Evolutionary conservation across 2,888 invertebrate genomes (phyloP), one percentile per base, ranked within the genome.

Genomic region (Caradrina clavipalpis): DNA sequence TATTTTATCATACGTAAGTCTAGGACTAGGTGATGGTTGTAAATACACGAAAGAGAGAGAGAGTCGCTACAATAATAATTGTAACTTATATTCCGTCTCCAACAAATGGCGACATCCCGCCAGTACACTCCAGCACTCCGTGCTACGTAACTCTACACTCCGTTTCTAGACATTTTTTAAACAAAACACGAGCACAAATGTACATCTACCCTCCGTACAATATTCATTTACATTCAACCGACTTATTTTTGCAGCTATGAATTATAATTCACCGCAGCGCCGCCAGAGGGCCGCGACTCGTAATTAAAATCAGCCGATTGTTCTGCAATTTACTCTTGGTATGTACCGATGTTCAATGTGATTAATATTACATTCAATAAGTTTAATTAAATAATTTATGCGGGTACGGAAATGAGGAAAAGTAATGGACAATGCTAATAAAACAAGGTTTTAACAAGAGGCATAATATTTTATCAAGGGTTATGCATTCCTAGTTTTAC

Each of bases 221-320:
- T 73, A 75, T 81, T 80, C 61, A 79, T 82, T 77, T 69, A 70
- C 73, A 82, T 82, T 79, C 80, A 26, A 70, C 59, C 64, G 69
- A 73, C 78, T 82, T 85, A 84, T 83, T 79, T 82, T 76, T 73
- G 71, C 77, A 60, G 84, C 78, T 69, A 89, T 87, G 84, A 88
- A 88, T 88, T 88, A 85, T 88, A 86, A 88, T 87, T 82, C 78
- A 56, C 69, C 62, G 67, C 72, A 73, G 66, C 65, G 53, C 59
- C 63, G 17, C 61, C 39, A 63, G 70, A 80, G 83, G 81, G 81
- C 76, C 42, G 78, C 56, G 69, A 62, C 79, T 68, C 71, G 73
- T 82, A 85, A 86, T 88, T 88, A 88, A 86, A 84, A 86, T 82
- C 82, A 83, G 68, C 64, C 78, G 75, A 84, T 83, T 83, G 82